These are phyloP conservation scores for Geotrypetes seraphini DNA, from an alignment of 2,797 vertebrate species.

Conservation along the genomic window DNA sequence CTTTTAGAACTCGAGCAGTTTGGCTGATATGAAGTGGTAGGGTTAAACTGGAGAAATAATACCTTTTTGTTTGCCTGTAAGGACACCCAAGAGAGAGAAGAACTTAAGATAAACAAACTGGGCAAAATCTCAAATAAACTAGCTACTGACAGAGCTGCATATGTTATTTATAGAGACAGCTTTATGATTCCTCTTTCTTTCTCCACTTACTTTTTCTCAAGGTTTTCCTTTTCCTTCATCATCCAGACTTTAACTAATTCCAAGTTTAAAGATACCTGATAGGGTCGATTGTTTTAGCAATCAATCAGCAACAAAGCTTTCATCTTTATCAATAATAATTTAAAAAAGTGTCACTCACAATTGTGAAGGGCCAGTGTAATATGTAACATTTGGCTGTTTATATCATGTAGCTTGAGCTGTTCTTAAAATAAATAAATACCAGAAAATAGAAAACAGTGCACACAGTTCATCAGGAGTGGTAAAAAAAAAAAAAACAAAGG, in stretches of 20 bases:
- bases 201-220: constrained; percentile 10
- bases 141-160: constrained; percentile 55
- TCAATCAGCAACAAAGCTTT: not conserved
- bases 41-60: constrained; percentile 37
- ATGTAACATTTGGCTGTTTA: not conserved
- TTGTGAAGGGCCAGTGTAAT: constrained; percentile 6
- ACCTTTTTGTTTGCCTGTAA: constrained; percentile 47
- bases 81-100: constrained; percentile 37
- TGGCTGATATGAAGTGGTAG: constrained; percentile 45
- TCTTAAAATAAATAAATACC: constrained; percentile 9
- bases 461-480: not conserved
- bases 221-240: constrained; percentile 15
- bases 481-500: not conserved
- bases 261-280: not conserved
- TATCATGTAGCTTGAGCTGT: constrained; percentile 7
- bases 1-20: constrained; percentile 55
- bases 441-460: not conserved
- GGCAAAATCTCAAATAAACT: constrained; percentile 51
- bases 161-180: constrained; percentile 47
- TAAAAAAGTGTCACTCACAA: no score
- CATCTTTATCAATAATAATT: no score
- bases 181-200: constrained; percentile 42
- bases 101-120: constrained; percentile 52
- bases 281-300: not conserved
- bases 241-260: constrained; percentile 10